These are phyloP conservation scores for Sebastes aleutianus DNA, from an alignment of 2,797 vertebrate genomes.

Conservation along the genomic window DNA sequence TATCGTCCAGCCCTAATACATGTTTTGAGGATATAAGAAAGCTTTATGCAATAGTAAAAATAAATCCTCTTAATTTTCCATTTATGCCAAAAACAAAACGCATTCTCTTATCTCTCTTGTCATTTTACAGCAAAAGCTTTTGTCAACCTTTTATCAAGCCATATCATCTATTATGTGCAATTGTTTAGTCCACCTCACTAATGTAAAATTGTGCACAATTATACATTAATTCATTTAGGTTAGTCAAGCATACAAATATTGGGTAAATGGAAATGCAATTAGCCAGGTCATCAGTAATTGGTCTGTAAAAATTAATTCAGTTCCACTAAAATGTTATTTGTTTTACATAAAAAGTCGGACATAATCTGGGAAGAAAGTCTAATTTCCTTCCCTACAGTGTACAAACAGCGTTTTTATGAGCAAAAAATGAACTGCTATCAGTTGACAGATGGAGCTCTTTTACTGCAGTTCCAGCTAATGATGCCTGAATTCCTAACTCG, in stretches of 20 bases:
- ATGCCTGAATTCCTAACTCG: slow-evolving; percentile 40
- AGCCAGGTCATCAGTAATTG: neutral
- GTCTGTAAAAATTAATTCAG: neutral
- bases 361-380: neutral
- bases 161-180: neutral
- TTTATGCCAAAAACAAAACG: neutral
- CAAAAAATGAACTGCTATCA: slow-evolving; percentile 14
- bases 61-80: neutral
- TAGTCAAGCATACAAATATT: neutral
- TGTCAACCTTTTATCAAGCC: neutral
- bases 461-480: slow-evolving; percentile 50
- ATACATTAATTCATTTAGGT: neutral
- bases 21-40: no score
- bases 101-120: accelerated
- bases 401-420: slow-evolving; percentile 5
- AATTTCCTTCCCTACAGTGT: neutral
- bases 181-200: neutral
- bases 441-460: slow-evolving; percentile 46
- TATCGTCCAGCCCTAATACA: no score
- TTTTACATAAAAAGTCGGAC: neutral
- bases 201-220: neutral
- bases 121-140: neutral
- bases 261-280: neutral
- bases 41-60: no score
- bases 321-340: neutral